These are phyloP conservation scores for Sicus ferrugineus DNA, from an alignment of 2,888 invertebrate species.

Conservation along the genomic window DNA sequence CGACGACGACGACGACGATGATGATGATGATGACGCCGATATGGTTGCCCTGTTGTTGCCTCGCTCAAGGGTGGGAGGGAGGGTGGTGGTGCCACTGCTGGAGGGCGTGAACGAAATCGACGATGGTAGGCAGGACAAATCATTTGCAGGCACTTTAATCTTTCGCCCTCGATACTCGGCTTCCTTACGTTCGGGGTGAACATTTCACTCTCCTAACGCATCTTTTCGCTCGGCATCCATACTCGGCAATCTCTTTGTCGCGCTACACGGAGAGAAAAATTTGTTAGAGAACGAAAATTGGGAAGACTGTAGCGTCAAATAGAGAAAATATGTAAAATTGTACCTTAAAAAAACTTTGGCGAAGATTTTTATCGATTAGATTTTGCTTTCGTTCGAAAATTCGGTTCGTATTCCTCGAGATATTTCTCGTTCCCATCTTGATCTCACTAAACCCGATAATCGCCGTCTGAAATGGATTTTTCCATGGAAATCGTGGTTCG, in stretches of 20 bases:
- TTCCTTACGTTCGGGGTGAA: constrained; percentile 1
- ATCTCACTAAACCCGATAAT: too few relatives aligned
- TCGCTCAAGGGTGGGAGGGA: neutral
- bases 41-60: neutral
- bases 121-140: neutral
- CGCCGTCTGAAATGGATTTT: too few relatives aligned
- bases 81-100: neutral
- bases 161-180: neutral
- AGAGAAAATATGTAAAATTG: too few relatives aligned
- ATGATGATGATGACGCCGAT: neutral
- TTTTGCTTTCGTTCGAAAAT: too few relatives aligned
- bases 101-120: constrained; percentile 6
- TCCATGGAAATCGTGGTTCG: too few relatives aligned
- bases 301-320: too few relatives aligned
- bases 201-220: neutral
- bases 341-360: too few relatives aligned
- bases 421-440: too few relatives aligned
- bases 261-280: too few relatives aligned
- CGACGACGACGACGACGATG: neutral
- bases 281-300: too few relatives aligned
- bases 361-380: too few relatives aligned
- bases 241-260: neutral
- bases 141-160: constrained; percentile 21
- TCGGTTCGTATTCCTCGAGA: too few relatives aligned
- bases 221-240: neutral